Evolutionary conservation across 2,888 invertebrate species (phyloP), one percentile per base, ranked within the genome.

Genomic region (Drosophila vallismaia): DNA sequence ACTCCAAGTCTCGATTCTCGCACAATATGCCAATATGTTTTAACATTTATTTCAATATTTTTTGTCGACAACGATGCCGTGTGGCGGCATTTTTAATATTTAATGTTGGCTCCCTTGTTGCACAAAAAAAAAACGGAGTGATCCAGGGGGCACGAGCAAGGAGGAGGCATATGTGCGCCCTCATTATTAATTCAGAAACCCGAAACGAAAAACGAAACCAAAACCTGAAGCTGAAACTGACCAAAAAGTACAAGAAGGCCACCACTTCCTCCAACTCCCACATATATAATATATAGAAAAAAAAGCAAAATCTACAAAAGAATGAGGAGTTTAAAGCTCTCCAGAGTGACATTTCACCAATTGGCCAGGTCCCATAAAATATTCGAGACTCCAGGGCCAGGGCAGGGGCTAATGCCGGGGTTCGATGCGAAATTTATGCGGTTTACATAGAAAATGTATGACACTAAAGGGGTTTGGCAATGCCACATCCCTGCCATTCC

Each of bases 341-440:
- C 90, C 75, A 84, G 90, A 90, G 90, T 90, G 89, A 88, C 89
- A 90, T 90, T 90, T 82, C 80, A 73, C 76, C 86, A 90, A 90
- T 90, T 90, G 89, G 89, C 86, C 82, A 86, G 86, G 81, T 84
- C 80, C 79, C 88, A 90, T 90, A 90, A 90, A 90, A 89, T 82
- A 73, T 74, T 74, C 74, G 71, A 74, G 70, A 60, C 36, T 73
- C 73, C 67, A 2, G 19, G 2, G 19, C 19, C 19, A 2, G 19
- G 19, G 19, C 31, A 26, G 40, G n/a, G n/a, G n/a, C n/a, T n/a
- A n/a, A 71, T 66, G 63, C 31, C 31, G 40, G 44, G 44, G 71
- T 75, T 48, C 60, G 36, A 44, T 40, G 48, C 19, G 56, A 80
- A 76, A 86, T 86, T 87, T 86, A 84, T 86, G 88, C 81, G 81